Conservation (phyloP, 2,113 vertebrate species). For the Alouatta palliata region DNA sequence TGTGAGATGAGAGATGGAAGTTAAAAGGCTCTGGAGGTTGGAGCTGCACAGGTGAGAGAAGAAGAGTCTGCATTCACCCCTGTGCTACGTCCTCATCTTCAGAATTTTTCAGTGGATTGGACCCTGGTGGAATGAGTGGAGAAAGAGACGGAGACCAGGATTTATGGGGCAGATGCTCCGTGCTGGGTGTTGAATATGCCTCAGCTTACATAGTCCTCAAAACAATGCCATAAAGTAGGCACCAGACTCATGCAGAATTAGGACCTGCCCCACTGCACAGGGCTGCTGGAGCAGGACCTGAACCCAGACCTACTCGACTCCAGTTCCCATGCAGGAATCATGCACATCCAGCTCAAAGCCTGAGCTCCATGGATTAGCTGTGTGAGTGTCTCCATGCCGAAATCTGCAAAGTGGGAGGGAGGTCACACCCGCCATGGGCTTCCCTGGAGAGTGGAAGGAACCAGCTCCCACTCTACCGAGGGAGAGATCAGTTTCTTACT, state of each 20-base stretch:
- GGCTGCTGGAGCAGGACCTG: accelerated
- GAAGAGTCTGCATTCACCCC: too few relatives aligned
- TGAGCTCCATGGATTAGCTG: accelerated
- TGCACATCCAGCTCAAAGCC: background rate
- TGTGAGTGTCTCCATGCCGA: background rate
- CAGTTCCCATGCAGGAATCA: background rate
- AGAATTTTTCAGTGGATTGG: background rate
- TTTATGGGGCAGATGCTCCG: accelerated
- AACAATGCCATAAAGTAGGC: background rate
- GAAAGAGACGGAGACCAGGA: background rate
- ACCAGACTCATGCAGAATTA: background rate
- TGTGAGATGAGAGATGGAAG: background rate
- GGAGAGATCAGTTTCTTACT: background rate
- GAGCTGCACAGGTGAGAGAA: background rate
- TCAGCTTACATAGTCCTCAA: background rate
- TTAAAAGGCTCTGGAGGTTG: background rate
- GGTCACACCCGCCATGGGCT: accelerated
- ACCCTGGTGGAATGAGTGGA: background rate
- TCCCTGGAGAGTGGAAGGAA: background rate
- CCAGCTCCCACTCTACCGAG: background rate
- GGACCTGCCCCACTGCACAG: too few relatives aligned
- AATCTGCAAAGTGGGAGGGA: background rate
- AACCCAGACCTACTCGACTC: background rate
- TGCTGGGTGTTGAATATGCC: accelerated
- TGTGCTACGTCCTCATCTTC: accelerated